phyloP scores from a whole-genome alignment of 2,797 vertebrate genomes.

The Sylvia borin region DNA sequence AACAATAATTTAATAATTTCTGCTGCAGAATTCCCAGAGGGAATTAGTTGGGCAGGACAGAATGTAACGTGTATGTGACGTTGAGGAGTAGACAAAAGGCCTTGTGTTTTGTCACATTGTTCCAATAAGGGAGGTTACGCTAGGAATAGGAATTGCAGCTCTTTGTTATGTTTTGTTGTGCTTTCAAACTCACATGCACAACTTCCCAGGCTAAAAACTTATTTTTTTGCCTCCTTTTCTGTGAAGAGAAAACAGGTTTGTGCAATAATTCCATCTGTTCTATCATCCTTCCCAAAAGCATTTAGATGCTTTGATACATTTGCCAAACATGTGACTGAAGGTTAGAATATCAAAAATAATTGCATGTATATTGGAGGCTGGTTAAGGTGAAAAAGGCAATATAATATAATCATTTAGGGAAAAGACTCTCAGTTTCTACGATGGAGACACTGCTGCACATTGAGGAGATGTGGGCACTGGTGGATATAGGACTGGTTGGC shows the following conservation, averaged over 20 bases:
- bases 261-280: neutral
- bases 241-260: neutral
- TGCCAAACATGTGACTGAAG: neutral
- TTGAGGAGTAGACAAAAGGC: neutral
- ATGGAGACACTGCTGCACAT: neutral
- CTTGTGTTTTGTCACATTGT: neutral
- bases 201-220: neutral
- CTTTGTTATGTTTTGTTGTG: neutral
- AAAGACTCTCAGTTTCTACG: neutral
- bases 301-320: neutral
- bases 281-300: neutral
- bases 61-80: neutral
- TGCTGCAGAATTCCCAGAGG: neutral
- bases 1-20: neutral
- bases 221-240: neutral
- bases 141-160: neutral
- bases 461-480: accelerated
- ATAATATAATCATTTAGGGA: neutral
- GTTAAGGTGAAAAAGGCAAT: neutral
- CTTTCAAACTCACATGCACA: neutral
- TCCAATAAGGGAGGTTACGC: neutral
- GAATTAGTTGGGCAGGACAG: neutral
- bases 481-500: accelerated
- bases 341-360: neutral
- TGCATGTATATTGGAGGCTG: neutral